Evolutionary conservation across 2,113 vertebrate species (phyloP).

Genomic region (Phoenicopterus ruber): DNA sequence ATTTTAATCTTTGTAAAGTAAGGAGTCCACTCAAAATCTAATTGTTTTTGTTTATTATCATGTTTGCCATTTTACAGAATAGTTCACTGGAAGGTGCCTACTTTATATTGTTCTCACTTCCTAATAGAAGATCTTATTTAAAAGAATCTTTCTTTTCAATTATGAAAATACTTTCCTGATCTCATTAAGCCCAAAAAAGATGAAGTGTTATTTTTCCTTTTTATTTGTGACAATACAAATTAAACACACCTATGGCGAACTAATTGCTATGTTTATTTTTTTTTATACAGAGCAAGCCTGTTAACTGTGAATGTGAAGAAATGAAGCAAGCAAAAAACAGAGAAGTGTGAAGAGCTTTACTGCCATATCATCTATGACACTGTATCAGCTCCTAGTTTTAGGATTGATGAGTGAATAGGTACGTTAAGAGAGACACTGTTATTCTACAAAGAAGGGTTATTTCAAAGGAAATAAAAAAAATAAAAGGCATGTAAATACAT

Average conservation of each 20-base stretch:
- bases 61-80: conserved; percentile 25
- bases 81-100: conserved; percentile 5
- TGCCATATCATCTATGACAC: background rate
- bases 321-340: background rate
- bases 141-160: conserved; percentile 19
- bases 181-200: conserved; percentile 29
- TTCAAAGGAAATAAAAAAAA: background rate
- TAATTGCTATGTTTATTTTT: background rate
- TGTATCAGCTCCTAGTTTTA: background rate
- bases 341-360: background rate
- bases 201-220: conserved; percentile 20
- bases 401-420: background rate
- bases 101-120: background rate
- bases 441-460: background rate
- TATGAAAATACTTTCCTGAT: conserved; percentile 36
- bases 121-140: conserved; percentile 6
- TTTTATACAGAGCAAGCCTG: background rate
- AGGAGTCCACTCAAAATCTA: conserved; percentile 15
- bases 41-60: conserved; percentile 9
- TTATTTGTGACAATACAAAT: conserved; percentile 46
- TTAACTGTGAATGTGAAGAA: background rate
- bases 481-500: background rate
- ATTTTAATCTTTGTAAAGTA: conserved; percentile 33
- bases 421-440: background rate
- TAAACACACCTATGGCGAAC: conserved; percentile 17